Evolutionary conservation across 2,888 invertebrate species (phyloP), one percentile per base, ranked within the genome.

Genomic region (Synanthedon myopaeformis): DNA sequence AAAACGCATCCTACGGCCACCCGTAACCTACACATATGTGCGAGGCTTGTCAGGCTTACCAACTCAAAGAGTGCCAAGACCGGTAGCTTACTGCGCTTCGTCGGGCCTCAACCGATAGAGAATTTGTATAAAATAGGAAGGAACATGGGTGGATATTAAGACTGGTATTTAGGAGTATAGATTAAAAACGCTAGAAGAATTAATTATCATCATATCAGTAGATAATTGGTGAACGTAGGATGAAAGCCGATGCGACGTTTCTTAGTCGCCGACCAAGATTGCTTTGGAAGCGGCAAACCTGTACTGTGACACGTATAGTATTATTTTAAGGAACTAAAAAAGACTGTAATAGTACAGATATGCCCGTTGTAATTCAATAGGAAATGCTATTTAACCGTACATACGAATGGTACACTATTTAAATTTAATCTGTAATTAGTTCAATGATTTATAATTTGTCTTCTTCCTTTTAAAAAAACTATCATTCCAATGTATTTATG

Each of bases 1-100:
- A 1, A 93, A 94, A 70, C 90, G 92, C 63, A 95, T 95, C 58
- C 86, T 95, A 8, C 89, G 95, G 45, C 90, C 93, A 52, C 95
- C 95, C 1, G 92, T 94, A 11, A 90, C 92, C 0, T 94, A 95
- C 75, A 93, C 93, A 8, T 95, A 95, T 75, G 92, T 94, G 2
- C 92, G 92, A 59, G 95, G 95, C 51, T 89, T 94, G 59, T 94
- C 94, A 8, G 95, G 95, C 10, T 80, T 95, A 54, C 94, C 95
- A 6, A 95, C 94, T 1, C 94, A 94, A 72, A 89, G 95, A 67
- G 92, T 95, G 19, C 94, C 95, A 0, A 89, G 91, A 58, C 89
- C 80, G 61, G 66, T 77, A 51, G 83, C 84, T 5, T 76, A 67
- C 66, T 72, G 75, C 58, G 66, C 72, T 41, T 70, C 82, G 11